Evolutionary conservation across 2,797 vertebrate species (phyloP).

Genomic region (Gallinago stenura): DNA sequence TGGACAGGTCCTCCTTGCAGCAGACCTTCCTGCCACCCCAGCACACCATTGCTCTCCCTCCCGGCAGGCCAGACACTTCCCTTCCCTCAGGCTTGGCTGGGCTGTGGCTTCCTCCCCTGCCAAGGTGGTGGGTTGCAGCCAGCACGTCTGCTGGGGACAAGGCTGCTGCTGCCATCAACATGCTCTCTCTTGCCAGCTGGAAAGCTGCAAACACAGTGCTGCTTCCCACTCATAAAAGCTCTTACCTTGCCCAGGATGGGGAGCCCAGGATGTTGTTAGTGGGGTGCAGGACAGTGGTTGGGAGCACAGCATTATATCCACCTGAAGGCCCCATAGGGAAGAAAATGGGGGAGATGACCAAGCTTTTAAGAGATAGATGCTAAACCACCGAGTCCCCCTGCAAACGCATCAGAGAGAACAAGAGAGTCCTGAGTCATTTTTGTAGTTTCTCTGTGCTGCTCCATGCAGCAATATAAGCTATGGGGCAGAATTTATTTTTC

Average conservation of each 20-base stretch:
- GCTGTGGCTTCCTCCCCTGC: neutral
- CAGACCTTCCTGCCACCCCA: neutral
- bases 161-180: neutral
- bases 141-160: neutral
- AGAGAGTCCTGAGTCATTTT: neutral
- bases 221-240: neutral
- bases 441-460: neutral
- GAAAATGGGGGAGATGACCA: neutral
- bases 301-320: neutral
- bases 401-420: neutral
- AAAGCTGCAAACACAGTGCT: neutral
- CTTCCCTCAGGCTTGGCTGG: neutral
- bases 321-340: neutral
- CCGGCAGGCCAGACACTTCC: fast-evolving
- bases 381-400: neutral
- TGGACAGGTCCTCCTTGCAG: neutral
- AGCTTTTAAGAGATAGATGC: neutral
- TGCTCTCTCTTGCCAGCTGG: neutral
- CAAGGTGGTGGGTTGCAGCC: neutral
- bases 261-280: neutral
- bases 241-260: neutral
- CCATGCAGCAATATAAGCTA: neutral
- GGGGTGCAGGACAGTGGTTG: neutral
- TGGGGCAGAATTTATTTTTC: neutral
- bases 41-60: neutral